Evolutionary conservation across 2,113 vertebrate species (phyloP).

Genomic region (Oryzias javanicus): DNA sequence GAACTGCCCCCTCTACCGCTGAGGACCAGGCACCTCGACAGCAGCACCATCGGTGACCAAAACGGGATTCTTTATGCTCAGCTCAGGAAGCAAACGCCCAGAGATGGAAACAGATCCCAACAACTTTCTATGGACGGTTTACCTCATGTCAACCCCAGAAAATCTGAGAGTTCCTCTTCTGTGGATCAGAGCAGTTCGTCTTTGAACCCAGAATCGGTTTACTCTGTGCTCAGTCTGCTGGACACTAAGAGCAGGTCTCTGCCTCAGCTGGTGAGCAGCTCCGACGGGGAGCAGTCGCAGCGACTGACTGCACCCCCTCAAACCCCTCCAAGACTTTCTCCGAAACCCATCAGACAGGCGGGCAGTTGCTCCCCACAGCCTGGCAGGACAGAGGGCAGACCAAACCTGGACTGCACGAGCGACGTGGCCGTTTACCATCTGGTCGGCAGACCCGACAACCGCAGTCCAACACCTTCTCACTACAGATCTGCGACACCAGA

Average conservation of each 20-base stretch:
- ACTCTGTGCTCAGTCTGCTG: conserved; percentile 58
- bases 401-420: conserved; percentile 34
- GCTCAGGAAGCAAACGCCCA: conserved; percentile 56
- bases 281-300: conserved; percentile 21
- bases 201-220: conserved; percentile 26
- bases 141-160: background rate
- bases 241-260: conserved; percentile 57
- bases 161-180: background rate
- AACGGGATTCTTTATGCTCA: conserved; percentile 64
- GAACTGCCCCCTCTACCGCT: conserved; percentile 71
- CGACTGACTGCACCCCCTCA: conserved; percentile 28
- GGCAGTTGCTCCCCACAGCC: background rate
- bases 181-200: conserved; percentile 18
- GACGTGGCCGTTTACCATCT: conserved; percentile 58
- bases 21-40: conserved; percentile 44
- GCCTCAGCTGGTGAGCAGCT: conserved; percentile 46
- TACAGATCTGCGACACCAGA: background rate
- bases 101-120: conserved; percentile 6
- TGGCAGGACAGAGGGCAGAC: conserved; percentile 17
- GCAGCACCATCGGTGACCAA: conserved; percentile 16
- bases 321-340: conserved; percentile 54
- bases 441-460: conserved; percentile 42
- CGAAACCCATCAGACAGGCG: conserved; percentile 44
- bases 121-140: conserved; percentile 21
- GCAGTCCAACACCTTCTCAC: conserved; percentile 3